A percentile compares a stretch with the other conserved stretches of the same genome.
phyloP scores from a whole-genome alignment of 2,797 vertebrate species.

The Antennarius maculatus region DNA sequence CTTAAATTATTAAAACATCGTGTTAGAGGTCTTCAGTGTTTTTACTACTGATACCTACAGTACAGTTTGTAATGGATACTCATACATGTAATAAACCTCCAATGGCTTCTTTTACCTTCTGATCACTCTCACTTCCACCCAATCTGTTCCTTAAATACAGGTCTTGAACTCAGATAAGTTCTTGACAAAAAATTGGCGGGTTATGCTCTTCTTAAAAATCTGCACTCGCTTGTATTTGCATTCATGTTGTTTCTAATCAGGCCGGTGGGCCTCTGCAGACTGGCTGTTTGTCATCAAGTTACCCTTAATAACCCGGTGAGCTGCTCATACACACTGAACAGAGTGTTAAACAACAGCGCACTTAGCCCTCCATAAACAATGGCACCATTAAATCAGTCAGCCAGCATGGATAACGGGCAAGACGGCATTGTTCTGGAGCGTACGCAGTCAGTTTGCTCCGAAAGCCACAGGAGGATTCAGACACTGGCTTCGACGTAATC shows the following conservation, averaged over 20 bases:
- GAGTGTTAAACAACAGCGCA: slow-evolving; percentile 70
- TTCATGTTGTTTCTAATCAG: slow-evolving; percentile 70
- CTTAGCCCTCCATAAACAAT: slow-evolving; percentile 67
- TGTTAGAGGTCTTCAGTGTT: too few species aligned
- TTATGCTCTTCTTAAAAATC: slow-evolving; percentile 25
- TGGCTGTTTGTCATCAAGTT: slow-evolving; percentile 76
- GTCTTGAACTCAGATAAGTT: slow-evolving; percentile 1
- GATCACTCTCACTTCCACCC: slow-evolving; percentile 13
- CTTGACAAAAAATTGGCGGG: slow-evolving; percentile 3
- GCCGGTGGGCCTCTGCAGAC: slow-evolving; percentile 61
- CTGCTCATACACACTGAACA: slow-evolving; percentile 74
- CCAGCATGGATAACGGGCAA: slow-evolving; percentile 57
- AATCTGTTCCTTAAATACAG: background rate
- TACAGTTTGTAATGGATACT: too few species aligned
- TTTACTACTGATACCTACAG: too few species aligned
- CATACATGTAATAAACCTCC: too few species aligned
- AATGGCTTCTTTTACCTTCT: background rate
- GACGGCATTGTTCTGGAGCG: slow-evolving; percentile 40
- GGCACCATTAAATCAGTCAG: slow-evolving; percentile 77
- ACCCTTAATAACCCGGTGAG: slow-evolving; percentile 66
- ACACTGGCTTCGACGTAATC: slow-evolving; percentile 33
- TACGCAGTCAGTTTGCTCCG: slow-evolving; percentile 44
- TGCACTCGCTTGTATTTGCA: slow-evolving; percentile 42
- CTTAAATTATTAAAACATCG: too few species aligned
- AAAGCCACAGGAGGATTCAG: slow-evolving; percentile 59